Base-by-base conservation (phyloP, 2,888 invertebrate genomes). In the Phortica magna region DNA sequence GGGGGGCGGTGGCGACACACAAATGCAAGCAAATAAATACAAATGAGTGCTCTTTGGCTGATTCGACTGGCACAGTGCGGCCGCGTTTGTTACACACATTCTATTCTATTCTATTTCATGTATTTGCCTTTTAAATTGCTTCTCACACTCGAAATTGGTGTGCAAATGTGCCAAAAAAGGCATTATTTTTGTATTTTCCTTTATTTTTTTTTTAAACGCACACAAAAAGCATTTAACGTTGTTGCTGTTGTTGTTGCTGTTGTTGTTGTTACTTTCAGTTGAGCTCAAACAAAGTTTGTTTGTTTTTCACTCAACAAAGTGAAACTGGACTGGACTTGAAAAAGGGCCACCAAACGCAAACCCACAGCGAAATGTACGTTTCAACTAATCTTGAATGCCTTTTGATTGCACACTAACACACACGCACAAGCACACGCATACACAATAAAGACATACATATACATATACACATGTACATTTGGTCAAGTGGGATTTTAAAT, bases 401-500 rank as follows among this genome's bases (percentile, higher is more conserved):
- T 67, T 67, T 67, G 67, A 67, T 67, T 7, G 67, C 67, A 59
- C 59, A 59, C 59, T 14, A 10, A 17, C 42, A 48, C 14, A 14
- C 41, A n/a, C 42, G 17, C 39, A n/a, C 7, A 42, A 41, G 41
- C 42, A 39, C 67, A n/a, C 53, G 41, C 14, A n/a, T 2, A 6
- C 14, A 72, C 39, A 71, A 71, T 12, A 53, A 71, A 14, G 53
- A 57, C 55, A 17, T 22, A 57, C 7, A 53, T 9, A 41, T 19
- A 57, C 55, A 17, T 22, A 57, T 10, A 53, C 17, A 41, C 31
- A 22, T 74, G 82, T 81, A 81, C 76, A 84, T 83, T 79, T 74
- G 82, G 80, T 82, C 84, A 83, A 84, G 82, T 84, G 84, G 83
- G 82, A 86, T 83, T 88, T 86, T 85, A 80, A 85, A 84, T 85